Evolutionary conservation across 2,888 invertebrate species (phyloP).

Genomic region (Frankliniella fusca): DNA sequence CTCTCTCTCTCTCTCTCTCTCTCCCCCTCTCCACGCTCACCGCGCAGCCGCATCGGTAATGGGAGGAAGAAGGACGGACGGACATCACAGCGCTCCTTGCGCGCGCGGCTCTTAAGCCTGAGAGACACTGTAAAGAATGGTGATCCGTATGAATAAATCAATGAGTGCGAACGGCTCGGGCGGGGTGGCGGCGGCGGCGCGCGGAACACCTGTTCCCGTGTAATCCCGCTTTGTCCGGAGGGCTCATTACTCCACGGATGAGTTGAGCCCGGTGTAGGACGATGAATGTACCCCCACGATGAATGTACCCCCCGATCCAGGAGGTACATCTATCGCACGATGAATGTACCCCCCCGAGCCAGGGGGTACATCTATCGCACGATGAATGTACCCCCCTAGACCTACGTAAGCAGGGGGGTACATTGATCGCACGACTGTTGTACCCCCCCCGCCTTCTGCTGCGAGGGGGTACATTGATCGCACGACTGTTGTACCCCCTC

Average conservation of each 20-base stretch:
- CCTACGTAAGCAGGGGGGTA: no score
- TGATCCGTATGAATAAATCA: constrained; percentile 21
- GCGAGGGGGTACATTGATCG: no score
- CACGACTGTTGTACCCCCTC: no score
- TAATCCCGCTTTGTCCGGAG: constrained; percentile 8
- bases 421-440: no score
- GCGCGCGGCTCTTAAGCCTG: not conserved
- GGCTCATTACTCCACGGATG: constrained; percentile 1
- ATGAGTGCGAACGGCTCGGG: constrained; percentile 13
- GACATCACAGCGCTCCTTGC: not conserved
- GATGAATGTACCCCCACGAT: no score
- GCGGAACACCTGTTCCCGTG: not conserved
- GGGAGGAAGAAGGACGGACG: not conserved
- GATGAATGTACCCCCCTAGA: no score
- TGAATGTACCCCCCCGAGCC: no score
- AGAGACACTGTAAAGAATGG: not conserved
- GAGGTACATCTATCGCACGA: no score
- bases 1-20: not conserved
- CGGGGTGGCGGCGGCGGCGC: not conserved
- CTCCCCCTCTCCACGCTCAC: not conserved
- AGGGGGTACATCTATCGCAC: no score
- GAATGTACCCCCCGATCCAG: no score
- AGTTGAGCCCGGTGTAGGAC: not conserved
- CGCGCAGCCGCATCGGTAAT: no score
- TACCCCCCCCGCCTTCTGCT: no score